phyloP scores from a whole-genome alignment of 64 coral and sea anemone genomes.

The Actinia tenebrosa region DNA sequence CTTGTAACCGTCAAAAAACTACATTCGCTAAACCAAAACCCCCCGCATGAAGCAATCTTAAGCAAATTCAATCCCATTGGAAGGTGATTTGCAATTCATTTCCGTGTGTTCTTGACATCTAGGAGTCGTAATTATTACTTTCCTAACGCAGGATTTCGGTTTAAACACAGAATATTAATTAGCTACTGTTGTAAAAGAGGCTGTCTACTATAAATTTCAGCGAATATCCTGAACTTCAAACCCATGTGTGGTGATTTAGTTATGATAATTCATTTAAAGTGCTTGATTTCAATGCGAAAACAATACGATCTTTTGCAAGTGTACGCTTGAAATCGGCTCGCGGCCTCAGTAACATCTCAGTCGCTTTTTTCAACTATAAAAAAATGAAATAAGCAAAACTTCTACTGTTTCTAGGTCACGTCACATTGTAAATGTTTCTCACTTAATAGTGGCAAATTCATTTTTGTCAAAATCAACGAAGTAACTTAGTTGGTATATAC shows the following conservation, averaged over 20 bases:
- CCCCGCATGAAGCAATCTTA: not conserved
- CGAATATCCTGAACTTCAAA: not conserved
- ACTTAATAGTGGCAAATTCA: not conserved
- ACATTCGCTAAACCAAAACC: not conserved
- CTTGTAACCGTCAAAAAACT: constrained; percentile 12
- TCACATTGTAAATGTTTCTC: not conserved
- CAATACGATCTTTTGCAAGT: not conserved
- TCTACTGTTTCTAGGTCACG: too few species aligned
- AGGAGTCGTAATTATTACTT: not conserved
- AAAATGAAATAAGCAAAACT: not conserved
- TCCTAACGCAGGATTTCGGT: constrained; percentile 79
- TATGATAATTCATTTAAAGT: not conserved
- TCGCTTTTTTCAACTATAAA: not conserved
- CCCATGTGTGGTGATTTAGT: constrained; percentile 1
- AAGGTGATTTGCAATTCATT: constrained; percentile 15
- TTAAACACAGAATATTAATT: constrained; percentile 90
- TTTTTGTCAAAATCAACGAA: not conserved
- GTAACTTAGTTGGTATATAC: not conserved
- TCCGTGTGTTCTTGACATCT: not conserved
- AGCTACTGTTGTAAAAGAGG: constrained; percentile 12
- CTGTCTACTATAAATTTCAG: not conserved
- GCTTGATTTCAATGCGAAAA: not conserved
- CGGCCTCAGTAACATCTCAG: not conserved
- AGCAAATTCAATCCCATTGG: constrained; percentile 28
- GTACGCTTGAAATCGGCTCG: not conserved